These are phyloP conservation scores for Beaufortia kweichowensis DNA, from an alignment of 2,113 vertebrate genomes.

Conservation along the genomic window DNA sequence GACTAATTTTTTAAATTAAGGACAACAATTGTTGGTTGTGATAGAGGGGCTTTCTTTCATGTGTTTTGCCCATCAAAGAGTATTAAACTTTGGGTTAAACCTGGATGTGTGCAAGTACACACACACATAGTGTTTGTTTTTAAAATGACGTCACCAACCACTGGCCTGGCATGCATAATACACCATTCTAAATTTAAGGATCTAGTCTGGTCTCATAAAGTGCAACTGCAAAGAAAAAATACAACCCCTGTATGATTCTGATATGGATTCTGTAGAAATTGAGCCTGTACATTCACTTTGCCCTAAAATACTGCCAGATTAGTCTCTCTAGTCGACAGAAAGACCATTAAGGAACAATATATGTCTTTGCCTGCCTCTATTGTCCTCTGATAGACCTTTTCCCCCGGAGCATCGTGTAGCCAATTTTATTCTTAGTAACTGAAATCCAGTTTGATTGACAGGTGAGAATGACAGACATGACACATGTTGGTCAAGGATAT, in stretches of 20 bases:
- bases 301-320: background rate
- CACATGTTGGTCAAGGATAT: conserved; percentile 26
- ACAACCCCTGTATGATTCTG: background rate
- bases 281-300: background rate
- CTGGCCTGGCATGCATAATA: too few relatives aligned
- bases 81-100: too few relatives aligned
- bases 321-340: background rate
- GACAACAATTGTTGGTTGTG: too few relatives aligned
- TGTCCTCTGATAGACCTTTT: background rate
- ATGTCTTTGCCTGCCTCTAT: background rate
- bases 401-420: background rate
- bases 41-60: too few relatives aligned
- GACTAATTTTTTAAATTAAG: too few relatives aligned
- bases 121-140: too few relatives aligned
- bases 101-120: too few relatives aligned
- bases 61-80: too few relatives aligned
- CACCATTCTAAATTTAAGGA: too few relatives aligned
- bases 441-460: conserved; percentile 20
- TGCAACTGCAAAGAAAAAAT: too few relatives aligned
- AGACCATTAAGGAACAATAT: background rate
- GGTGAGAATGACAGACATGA: background rate
- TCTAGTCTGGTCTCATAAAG: too few relatives aligned
- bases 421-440: conserved; percentile 15
- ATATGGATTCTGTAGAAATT: background rate
- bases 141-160: too few relatives aligned